These are phyloP conservation scores for Denticeps clupeoides DNA, from an alignment of 2,797 vertebrate species.

Conservation along the genomic window DNA sequence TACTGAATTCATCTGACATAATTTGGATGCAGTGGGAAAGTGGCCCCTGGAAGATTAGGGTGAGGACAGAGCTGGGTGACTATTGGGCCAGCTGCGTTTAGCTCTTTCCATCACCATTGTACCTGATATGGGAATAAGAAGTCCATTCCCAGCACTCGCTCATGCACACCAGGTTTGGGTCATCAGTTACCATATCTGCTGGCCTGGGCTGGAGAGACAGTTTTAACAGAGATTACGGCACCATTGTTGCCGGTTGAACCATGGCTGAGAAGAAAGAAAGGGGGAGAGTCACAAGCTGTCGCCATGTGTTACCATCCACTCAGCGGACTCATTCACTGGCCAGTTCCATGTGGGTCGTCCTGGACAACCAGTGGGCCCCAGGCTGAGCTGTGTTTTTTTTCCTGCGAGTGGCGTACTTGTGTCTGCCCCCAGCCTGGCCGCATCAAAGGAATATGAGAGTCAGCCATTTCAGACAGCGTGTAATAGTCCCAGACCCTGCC, in stretches of 20 bases:
- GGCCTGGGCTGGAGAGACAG: constrained; percentile 55
- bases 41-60: constrained; percentile 9
- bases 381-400: constrained; percentile 58
- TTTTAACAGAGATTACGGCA: constrained; percentile 72
- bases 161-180: constrained; percentile 43
- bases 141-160: constrained; percentile 35
- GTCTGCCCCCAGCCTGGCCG: constrained; percentile 43
- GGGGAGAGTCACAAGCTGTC: constrained; percentile 72
- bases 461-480: constrained; percentile 57
- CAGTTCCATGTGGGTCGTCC: constrained; percentile 47
- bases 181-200: constrained; percentile 49
- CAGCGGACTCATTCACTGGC: constrained; percentile 66
- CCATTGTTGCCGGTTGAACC: constrained; percentile 61
- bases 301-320: constrained; percentile 66
- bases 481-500: constrained; percentile 45
- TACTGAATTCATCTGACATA: too few species aligned
- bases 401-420: constrained; percentile 40
- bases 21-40: constrained; percentile 20
- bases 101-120: constrained; percentile 18
- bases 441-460: constrained; percentile 62
- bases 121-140: constrained; percentile 22
- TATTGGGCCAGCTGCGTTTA: constrained; percentile 4
- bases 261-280: constrained; percentile 71
- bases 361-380: constrained; percentile 50
- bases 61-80: constrained; percentile 4